Evolutionary conservation across 2,113 vertebrate genomes (phyloP), one percentile per base, ranked within the genome.

Genomic region (Caranx melampygus): DNA sequence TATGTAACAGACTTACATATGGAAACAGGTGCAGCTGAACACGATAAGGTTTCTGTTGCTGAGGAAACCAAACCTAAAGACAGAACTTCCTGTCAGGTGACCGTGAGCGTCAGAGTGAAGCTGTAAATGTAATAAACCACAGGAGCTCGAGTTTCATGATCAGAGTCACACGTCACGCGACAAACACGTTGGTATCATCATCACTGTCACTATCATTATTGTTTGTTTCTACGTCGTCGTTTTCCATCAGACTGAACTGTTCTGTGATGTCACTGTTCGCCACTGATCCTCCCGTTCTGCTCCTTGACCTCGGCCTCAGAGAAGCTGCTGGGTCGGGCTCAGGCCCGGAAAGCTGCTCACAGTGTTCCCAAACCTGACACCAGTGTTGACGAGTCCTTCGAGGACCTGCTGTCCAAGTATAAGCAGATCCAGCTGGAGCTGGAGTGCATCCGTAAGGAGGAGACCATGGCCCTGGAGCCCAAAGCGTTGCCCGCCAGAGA

Each of bases 351-450:
- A 88, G 90, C 89, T 5, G 86, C 70, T 62, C 93, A 96, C 63
- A 37, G 57, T 18, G 86, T 92, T 52, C 88, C 93, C 82, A 98
- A 96, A 94, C 87, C 86, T 47, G 97, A 97, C 60, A 95, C 84
- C 79, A 94, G 92, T 54, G 89, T 94, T 51, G 97, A 98, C 62
- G 98, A 99, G 93, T 98, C 96, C 87, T 99, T 99, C 82, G 98
- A 99, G 91, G 97, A 98, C 85, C 92, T 99, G 52, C 95, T 99
- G 66, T 91, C 95, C 89, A 99, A 99, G 84, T 99, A 99, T 84
- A 97, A 97, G 77, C 97, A 99, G 91, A 99, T 99, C 85, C 97
- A 99, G 18, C 93, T 98, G 75, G 97, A 99, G 89, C 95, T 99
- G 64, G 98, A 99, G 71, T 96, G 95, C 79, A 99, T 99, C 90